Evolutionary conservation across 37 sponge, comb jelly and placozoan species (phyloP), one percentile per base, ranked within the genome.

Genomic region (Mnemiopsis leidyi): DNA sequence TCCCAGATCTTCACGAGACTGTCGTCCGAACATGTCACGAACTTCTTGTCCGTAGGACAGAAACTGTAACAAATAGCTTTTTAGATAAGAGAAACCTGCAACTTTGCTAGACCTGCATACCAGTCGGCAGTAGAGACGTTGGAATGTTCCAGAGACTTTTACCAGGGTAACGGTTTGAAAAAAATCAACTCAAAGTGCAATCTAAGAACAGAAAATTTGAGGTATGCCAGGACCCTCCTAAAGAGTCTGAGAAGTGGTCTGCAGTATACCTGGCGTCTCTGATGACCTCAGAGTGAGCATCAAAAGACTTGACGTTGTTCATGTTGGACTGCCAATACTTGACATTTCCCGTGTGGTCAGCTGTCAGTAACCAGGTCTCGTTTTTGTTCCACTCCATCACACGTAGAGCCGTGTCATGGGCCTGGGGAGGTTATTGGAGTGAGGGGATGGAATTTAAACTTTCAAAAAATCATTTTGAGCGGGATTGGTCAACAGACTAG

Each of bases 281-380:
- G 69, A 97, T 92, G 29, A 97, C 96, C n/a, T 98, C 99, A 5
- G 92, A 95, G 93, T 98, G 99, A 21, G 96, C 99, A 68, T 97
- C 96, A 85, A 97, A 98, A 7, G 95, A 95, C 69, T 98, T 96
- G 16, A 98, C 97, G 76, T 96, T 97, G 94, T 97, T 97, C 95
- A 98, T 95, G 94, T 98, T 97, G 13, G 94, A 75, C 95, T 98
- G 99, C 99, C 99, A 98, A 93, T 98, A 98, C 95, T 98, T 98
- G 77, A 97, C 95, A 26, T 76, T 93, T 13, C 99, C 99, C 16
- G 95, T 93, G 94, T 97, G 95, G 68, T 98, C 99, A 0, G 96
- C 93, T 32, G 96, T 96, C 76, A 96, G 93, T 95, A 98, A 93
- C 99, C 99, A 98, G 33, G 83, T 83, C 16, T 96, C 96, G 88